Percentiles rank a stretch among this genome's conserved stretches.
phyloP scores from a whole-genome alignment of 2,888 invertebrate genomes.

The Chorisops tibialis region DNA sequence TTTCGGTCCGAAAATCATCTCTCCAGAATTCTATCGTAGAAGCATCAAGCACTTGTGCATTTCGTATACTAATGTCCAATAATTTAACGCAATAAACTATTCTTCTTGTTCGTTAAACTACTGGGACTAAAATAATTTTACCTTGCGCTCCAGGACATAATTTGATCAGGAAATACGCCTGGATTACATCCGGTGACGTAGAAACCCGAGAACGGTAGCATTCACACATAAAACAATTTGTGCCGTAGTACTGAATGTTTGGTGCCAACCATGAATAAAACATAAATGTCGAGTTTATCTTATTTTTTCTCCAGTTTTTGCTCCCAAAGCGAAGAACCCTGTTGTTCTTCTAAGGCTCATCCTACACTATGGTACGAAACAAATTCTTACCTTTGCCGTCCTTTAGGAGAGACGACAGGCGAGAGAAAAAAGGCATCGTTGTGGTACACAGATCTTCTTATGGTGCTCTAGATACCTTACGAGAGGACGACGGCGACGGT shows the following conservation, averaged over 20 bases:
- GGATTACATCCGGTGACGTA: conserved; percentile 28
- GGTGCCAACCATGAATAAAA: conserved; percentile 30
- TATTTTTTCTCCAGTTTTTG: not conserved
- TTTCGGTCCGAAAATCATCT: too few relatives aligned
- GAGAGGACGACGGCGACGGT: too few relatives aligned
- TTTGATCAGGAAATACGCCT: conserved; percentile 31
- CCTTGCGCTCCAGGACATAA: conserved; percentile 26
- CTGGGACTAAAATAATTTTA: conserved; percentile 23
- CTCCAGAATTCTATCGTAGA: too few relatives aligned
- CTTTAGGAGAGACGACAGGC: too few relatives aligned
- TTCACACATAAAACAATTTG: conserved; percentile 31
- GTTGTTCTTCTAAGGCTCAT: not conserved
- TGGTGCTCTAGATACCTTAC: too few relatives aligned
- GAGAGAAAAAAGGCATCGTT: too few relatives aligned
- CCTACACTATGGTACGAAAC: too few relatives aligned
- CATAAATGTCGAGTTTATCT: conserved; percentile 20
- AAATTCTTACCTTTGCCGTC: too few relatives aligned
- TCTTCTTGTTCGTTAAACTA: conserved; percentile 27
- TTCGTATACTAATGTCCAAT: not conserved
- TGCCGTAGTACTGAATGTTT: conserved; percentile 20
- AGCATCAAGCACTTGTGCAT: not conserved
- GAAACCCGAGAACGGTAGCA: conserved; percentile 16
- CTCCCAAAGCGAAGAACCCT: not conserved
- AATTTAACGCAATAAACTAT: conserved; percentile 23
- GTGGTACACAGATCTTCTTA: too few relatives aligned